phyloP scores from a whole-genome alignment of 2,113 vertebrate genomes.

The Nothoprocta pentlandii region DNA sequence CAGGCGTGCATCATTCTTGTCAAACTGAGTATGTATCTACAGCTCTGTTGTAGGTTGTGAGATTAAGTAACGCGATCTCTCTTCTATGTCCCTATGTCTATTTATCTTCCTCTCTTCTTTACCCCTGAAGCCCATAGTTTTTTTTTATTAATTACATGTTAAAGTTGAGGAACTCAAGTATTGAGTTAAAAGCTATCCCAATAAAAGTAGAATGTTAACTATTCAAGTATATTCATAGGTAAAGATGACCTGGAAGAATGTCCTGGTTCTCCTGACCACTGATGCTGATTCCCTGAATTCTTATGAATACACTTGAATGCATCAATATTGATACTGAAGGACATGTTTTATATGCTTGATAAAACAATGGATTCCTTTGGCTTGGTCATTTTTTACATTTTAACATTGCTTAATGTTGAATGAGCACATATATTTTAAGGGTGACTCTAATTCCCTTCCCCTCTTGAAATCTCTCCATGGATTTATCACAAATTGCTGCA shows the following conservation, averaged over 20 bases:
- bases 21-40: not conserved
- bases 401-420: slow-evolving; percentile 12
- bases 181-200: not conserved
- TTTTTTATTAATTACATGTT: not conserved
- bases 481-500: slow-evolving; percentile 57
- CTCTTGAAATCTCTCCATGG: slow-evolving; percentile 49
- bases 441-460: slow-evolving; percentile 65
- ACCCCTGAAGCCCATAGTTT: not conserved
- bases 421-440: not conserved
- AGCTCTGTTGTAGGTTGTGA: not conserved
- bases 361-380: not conserved
- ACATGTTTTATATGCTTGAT: not conserved
- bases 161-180: not conserved
- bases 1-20: not conserved
- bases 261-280: not conserved
- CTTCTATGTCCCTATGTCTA: not conserved
- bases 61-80: not conserved
- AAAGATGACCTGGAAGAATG: not conserved
- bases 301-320: not conserved
- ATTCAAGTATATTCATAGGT: not conserved
- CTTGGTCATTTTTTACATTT: not conserved
- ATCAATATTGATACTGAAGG: not conserved
- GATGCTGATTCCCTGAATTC: not conserved
- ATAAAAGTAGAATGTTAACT: not conserved
- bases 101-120: not conserved